These are phyloP conservation scores for Xenentodon cancila DNA, from an alignment of 2,797 vertebrate genomes.

Conservation along the genomic window DNA sequence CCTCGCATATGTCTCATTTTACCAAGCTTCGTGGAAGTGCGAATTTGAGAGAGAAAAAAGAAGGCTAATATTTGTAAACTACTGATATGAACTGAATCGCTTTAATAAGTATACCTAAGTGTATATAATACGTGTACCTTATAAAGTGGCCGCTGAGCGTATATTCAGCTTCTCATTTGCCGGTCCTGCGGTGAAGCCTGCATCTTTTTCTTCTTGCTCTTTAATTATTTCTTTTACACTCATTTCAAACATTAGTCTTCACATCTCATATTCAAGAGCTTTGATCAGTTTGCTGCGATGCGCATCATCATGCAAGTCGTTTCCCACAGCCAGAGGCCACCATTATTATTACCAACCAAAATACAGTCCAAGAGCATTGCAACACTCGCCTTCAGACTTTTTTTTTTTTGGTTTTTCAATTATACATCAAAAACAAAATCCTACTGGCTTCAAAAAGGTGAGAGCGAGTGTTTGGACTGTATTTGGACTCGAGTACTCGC, in stretches of 20 bases:
- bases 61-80: constrained; percentile 30
- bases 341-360: constrained; percentile 65
- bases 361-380: constrained; percentile 23
- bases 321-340: constrained; percentile 60
- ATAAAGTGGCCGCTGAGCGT: too few species aligned
- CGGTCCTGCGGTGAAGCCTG: constrained; percentile 36
- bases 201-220: constrained; percentile 8
- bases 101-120: too few species aligned
- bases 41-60: constrained; percentile 16
- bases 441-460: constrained; percentile 40
- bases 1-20: constrained; percentile 17
- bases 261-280: constrained; percentile 59
- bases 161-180: constrained; percentile 28
- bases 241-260: constrained; percentile 61
- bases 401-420: constrained; percentile 37
- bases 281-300: constrained; percentile 67
- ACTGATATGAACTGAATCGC: constrained; percentile 13
- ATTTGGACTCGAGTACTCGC: constrained; percentile 14
- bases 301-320: constrained; percentile 67
- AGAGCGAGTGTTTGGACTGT: constrained; percentile 3
- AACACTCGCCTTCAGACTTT: not conserved
- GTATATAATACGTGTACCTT: too few species aligned
- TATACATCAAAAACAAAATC: constrained; percentile 51
- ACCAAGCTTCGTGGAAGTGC: constrained; percentile 28
- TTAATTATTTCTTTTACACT: constrained; percentile 12